phyloP scores from a whole-genome alignment of 2,113 vertebrate species.

The Bucco capensis region DNA sequence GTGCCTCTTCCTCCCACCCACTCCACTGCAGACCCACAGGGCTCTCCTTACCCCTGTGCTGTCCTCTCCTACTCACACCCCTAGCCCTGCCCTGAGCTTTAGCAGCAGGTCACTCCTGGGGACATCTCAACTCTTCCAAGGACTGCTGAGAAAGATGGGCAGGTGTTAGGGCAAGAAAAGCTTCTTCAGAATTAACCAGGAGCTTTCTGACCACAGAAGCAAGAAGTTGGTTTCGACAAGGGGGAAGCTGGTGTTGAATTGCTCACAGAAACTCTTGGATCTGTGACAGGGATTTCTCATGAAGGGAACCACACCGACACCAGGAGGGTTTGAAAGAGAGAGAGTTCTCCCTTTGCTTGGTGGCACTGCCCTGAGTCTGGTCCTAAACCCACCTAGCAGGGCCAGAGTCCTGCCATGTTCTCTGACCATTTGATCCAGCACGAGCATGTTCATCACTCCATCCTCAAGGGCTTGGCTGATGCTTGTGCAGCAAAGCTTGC shows the following conservation, averaged over 20 bases:
- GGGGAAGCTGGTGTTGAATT: background rate
- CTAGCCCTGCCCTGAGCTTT: background rate
- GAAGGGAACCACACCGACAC: background rate
- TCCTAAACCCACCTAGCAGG: background rate
- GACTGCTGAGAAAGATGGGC: background rate
- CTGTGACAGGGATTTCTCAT: background rate
- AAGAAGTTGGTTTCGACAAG: background rate
- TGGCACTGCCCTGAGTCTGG: background rate
- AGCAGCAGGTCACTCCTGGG: background rate
- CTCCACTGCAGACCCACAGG: background rate
- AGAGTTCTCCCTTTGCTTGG: background rate
- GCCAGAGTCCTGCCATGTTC: background rate
- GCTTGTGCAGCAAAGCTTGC: background rate
- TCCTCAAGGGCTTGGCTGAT: background rate
- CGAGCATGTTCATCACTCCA: rapidly evolving
- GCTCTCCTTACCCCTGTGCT: background rate
- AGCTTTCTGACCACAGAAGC: background rate
- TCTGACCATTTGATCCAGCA: background rate
- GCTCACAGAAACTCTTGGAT: background rate
- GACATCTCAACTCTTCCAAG: background rate
- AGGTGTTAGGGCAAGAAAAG: background rate
- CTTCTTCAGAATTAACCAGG: background rate
- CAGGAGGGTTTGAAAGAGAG: background rate
- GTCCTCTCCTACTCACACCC: background rate
- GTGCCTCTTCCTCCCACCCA: background rate